A percentile compares a stretch with the other conserved stretches of the same genome.
These are phyloP conservation scores for Pristionchus exspectatus DNA, from an alignment of 2,888 invertebrate genomes.

Conservation along the genomic window DNA sequence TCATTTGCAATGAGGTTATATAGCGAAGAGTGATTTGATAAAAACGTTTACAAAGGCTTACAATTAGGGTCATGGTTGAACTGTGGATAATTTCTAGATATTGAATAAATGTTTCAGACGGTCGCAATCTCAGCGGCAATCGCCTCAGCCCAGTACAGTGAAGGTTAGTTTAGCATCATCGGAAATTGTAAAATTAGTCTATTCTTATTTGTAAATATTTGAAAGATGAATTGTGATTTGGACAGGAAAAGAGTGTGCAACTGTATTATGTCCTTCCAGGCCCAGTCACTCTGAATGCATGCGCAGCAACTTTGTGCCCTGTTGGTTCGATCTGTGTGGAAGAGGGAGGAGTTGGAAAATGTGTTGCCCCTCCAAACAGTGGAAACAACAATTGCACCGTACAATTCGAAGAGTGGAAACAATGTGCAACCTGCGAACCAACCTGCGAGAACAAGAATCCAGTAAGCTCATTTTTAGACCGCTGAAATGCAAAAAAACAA, in stretches of 20 bases:
- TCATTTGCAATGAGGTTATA: neutral
- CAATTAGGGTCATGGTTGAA: neutral
- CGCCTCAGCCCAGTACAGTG: neutral
- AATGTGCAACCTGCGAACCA: conserved; percentile 14
- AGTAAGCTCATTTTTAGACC: neutral
- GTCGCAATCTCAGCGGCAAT: neutral
- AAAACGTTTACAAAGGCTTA: neutral
- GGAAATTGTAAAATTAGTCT: neutral
- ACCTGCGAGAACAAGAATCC: neutral
- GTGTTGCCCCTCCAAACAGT: neutral
- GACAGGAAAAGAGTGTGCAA: no score
- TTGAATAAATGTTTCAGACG: neutral
- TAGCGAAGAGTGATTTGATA: neutral
- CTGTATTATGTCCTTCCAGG: neutral
- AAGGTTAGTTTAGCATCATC: neutral
- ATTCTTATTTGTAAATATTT: no score
- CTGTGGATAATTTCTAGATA: neutral
- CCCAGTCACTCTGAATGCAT: conserved; percentile 14
- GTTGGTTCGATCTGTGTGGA: conserved; percentile 1
- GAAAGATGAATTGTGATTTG: neutral
- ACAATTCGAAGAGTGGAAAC: neutral
- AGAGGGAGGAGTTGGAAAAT: neutral
- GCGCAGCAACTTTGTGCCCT: conserved; percentile 1
- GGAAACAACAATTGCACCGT: neutral
- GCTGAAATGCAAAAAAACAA: neutral